Evolutionary conservation across 1,140 invertebrate genomes (phyloP), one percentile per base, ranked within the genome.

Genomic region (Bombus pyrosoma): DNA sequence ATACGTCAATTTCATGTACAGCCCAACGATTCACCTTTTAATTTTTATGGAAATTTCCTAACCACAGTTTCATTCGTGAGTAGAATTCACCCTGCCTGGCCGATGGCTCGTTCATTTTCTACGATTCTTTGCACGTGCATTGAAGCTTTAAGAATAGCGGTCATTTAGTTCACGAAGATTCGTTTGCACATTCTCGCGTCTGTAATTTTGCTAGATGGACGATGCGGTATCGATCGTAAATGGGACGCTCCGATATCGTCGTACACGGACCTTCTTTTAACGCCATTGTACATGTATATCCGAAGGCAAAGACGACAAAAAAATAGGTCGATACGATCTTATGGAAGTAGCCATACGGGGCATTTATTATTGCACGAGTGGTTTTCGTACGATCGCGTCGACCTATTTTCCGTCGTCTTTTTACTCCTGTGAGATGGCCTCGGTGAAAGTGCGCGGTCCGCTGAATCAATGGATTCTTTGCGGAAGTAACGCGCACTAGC

Each of bases 41-140:
- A 93, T 93, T 93, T 93, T 93, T 89, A 92, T 93, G 92, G 85
- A 93, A 93, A 93, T 93, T 91, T 90, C 81, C 57, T 41, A 34
- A 62, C 53, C 47, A 12, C 13, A 9, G 13, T 43, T 37, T 32
- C 15, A 86, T 81, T 87, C 73, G 18, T 10, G n/a, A 18, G 1
- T n/a, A 5, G 4, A 41, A n/a, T 39, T 12, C 3, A 10, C 1
- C 37, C 10, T 28, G 3, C 22, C 3, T 39, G 34, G 0, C 41
- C 25, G n/a, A 28, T 13, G 32, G 9, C 10, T 68, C 37, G 22
- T 22, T 39, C 37, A 0, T 41, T 25, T 13, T 39, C 28, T 13
- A 41, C 12, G 13, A 41, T 41, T 73, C 15, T 15, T 41, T 5
- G 18, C 39, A n/a, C 28, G 39, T 32, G 22, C 66, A 37, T 37